These are phyloP conservation scores for Lophius piscatorius DNA, from an alignment of 2,113 vertebrate species.

Conservation along the genomic window DNA sequence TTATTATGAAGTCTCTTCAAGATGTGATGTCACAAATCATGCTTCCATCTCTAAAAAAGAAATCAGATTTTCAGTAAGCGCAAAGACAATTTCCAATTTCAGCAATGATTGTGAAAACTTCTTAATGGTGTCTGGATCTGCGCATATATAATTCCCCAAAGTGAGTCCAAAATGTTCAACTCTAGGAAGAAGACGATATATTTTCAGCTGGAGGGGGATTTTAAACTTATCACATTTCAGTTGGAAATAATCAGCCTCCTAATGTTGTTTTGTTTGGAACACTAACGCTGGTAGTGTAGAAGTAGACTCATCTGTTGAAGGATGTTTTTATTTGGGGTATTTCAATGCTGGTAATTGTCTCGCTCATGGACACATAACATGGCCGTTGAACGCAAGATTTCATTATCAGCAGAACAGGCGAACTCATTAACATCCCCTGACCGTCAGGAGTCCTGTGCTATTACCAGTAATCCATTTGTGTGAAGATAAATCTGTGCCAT, in stretches of 20 bases:
- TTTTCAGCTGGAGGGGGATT: no score
- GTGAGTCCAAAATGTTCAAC: no score
- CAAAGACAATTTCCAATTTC: no score
- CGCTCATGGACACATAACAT: neutral
- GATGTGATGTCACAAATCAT: no score
- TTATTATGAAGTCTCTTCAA: no score
- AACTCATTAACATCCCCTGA: conserved; percentile 6
- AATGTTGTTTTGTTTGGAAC: neutral
- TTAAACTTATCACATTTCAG: neutral
- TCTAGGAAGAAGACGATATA: no score
- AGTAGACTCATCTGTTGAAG: neutral
- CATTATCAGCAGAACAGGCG: conserved; percentile 16
- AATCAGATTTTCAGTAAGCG: no score
- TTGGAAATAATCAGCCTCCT: neutral
- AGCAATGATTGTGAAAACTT: no score
- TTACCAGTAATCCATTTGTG: conserved; percentile 12
- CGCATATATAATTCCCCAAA: no score
- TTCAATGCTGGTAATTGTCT: neutral
- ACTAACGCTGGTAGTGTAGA: neutral
- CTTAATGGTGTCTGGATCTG: no score
- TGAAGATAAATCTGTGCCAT: conserved; percentile 30
- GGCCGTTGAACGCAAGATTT: neutral
- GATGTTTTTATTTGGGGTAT: neutral
- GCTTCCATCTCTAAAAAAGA: no score
- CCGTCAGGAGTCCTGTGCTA: conserved; percentile 11